Conservation (phyloP, 2,113 vertebrate species). For the Pelvicachromis taeniatus region DNA sequence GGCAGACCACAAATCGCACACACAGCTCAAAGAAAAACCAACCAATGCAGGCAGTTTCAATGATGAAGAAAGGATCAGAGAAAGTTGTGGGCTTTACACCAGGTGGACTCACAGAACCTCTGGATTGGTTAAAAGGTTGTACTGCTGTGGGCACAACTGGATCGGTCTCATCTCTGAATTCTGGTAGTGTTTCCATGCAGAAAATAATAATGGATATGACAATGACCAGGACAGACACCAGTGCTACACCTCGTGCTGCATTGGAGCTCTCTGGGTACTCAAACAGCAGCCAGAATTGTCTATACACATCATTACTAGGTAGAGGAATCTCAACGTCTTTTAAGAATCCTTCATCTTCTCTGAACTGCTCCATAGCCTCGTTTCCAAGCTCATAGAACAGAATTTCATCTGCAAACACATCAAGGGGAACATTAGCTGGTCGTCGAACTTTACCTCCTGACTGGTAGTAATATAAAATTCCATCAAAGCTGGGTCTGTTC, state of each 20-base stretch:
- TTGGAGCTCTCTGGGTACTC: conserved; percentile 96
- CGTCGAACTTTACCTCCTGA: conserved; percentile 92
- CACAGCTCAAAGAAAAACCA: conserved; percentile 95
- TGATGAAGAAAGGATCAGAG: conserved; percentile 91
- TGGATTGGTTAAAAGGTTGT: conserved; percentile 57
- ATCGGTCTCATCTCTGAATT: conserved; percentile 86
- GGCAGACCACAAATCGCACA: conserved; percentile 86
- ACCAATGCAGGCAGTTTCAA: conserved; percentile 89
- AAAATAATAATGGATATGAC: conserved; percentile 96
- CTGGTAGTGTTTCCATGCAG: conserved; percentile 92
- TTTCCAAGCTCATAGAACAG: conserved; percentile 88
- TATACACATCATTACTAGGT: conserved; percentile 82
- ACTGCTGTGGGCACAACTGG: conserved; percentile 26
- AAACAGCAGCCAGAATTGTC: conserved; percentile 95
- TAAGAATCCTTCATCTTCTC: conserved; percentile 94
- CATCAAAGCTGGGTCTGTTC: conserved; percentile 95
- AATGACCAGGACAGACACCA: conserved; percentile 91
- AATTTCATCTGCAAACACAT: conserved; percentile 93
- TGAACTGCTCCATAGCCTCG: conserved; percentile 93
- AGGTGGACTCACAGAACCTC: not conserved
- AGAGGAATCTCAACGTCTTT: conserved; percentile 86
- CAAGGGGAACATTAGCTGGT: conserved; percentile 89
- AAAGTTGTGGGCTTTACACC: conserved; percentile 70
- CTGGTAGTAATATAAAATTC: conserved; percentile 96
- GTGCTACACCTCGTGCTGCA: conserved; percentile 85